A percentile compares a stretch with the other conserved stretches of the same genome.
phyloP scores from a whole-genome alignment of 2,888 invertebrate species.

The Neria commutata region DNA sequence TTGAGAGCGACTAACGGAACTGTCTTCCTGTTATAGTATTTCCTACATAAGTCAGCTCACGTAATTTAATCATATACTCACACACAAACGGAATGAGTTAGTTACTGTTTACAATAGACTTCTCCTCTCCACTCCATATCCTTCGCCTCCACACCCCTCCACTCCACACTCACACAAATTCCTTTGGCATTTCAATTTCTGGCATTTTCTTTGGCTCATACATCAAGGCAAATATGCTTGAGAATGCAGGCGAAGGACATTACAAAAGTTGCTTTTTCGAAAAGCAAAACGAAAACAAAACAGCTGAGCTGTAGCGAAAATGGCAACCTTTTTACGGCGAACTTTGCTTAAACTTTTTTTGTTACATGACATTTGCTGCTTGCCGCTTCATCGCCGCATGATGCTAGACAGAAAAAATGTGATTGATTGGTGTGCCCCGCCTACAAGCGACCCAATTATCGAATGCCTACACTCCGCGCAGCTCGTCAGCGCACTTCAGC shows the following conservation, averaged over 20 bases:
- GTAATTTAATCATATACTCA: too few species aligned
- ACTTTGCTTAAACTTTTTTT: not conserved
- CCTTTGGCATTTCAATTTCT: not conserved
- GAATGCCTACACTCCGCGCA: not conserved
- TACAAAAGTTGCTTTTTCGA: not conserved
- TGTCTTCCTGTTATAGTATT: too few species aligned
- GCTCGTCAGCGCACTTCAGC: constrained; percentile 24
- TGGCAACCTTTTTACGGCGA: not conserved
- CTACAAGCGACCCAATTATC: not conserved
- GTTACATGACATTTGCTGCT: not conserved
- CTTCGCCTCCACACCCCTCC: constrained; percentile 31
- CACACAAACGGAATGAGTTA: too few species aligned
- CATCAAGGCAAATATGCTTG: not conserved
- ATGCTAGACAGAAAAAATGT: not conserved
- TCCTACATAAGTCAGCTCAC: too few species aligned
- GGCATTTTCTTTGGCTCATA: constrained; percentile 4
- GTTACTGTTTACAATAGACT: too few species aligned
- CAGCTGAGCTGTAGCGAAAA: too few species aligned
- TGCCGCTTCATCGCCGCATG: not conserved
- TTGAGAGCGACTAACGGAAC: too few species aligned
- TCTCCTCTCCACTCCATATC: constrained; percentile 13
- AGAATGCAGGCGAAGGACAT: not conserved
- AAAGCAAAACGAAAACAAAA: too few species aligned
- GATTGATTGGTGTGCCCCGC: constrained; percentile 11
- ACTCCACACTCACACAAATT: constrained; percentile 17